Evolutionary conservation across 2,113 vertebrate species (phyloP), one percentile per base, ranked within the genome.

Genomic region (Rhinogobius similis): DNA sequence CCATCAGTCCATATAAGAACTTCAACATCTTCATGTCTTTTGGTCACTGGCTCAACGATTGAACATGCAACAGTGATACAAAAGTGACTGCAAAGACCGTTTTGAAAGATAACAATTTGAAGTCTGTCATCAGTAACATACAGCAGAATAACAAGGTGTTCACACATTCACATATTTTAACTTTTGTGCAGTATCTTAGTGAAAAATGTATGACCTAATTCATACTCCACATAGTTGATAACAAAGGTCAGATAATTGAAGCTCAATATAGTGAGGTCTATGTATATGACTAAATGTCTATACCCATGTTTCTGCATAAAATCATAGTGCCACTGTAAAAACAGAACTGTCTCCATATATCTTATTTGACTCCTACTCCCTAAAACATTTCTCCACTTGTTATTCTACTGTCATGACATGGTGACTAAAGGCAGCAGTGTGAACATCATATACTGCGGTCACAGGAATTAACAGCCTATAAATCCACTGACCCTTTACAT

Each of bases 391-490:
- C 66, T 62, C n/a, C 10, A 12, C 29, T 76, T 88, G 79, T 85
- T 87, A 77, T 89, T 83, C 63, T 62, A 59, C 76, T 80, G 72
- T 76, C 84, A 66, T 43, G 65, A 75, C 73, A 62, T 67, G 63
- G 72, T 74, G 65, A 65, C 73, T 64, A 62, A 65, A 66, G 72
- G 24, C 79, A 38, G 70, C 73, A 69, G 73, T 72, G 75, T 81
- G 83, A 78, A 82, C 73, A 48, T 75, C 82, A 73, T 70, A 68
- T 63, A 23, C 7, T 0, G 46, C 62, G 65, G 73, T 74, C 73
- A 59, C 10, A 44, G 7, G 79, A 81, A 84, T 78, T 80, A 80
- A 27, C 56, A 79, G 74, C 71, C 68, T 74, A 81, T 87, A 86
- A 86, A 88, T 86, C 84, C 76, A 16, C 63, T 62, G 64, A 58